Evolutionary conservation across 2,888 invertebrate genomes (phyloP).

Genomic region (Cephus rjabovi): DNA sequence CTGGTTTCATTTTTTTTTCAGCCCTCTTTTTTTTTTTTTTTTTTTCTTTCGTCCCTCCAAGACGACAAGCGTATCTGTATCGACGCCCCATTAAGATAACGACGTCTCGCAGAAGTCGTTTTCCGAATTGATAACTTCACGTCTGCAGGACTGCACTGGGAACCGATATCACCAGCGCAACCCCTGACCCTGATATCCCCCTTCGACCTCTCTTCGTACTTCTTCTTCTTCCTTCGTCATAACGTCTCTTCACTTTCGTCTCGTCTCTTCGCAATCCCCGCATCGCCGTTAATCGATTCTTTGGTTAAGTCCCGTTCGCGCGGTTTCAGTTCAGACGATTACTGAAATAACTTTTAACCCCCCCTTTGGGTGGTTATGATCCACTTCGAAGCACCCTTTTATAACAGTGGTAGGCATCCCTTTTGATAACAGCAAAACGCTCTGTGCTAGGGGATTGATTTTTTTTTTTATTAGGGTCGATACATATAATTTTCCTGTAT

Average conservation of each 20-base stretch:
- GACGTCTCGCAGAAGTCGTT: slow-evolving; percentile 17
- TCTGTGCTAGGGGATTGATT: background rate
- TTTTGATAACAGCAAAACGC: background rate
- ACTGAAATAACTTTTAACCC: background rate
- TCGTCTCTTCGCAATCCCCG: background rate
- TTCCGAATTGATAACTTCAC: slow-evolving; percentile 19
- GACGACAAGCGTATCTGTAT: slow-evolving; percentile 7
- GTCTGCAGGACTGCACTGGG: slow-evolving; percentile 10
- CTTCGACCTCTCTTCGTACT: slow-evolving; percentile 7
- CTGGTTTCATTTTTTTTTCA: background rate
- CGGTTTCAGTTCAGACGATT: background rate
- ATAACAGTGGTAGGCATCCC: background rate
- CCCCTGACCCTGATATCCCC: background rate
- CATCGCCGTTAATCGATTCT: background rate
- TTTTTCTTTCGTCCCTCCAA: background rate
- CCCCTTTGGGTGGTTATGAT: background rate
- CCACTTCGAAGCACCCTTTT: background rate
- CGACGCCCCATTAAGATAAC: slow-evolving; percentile 22
- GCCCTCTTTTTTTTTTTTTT: background rate
- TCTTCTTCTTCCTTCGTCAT: slow-evolving; percentile 1
- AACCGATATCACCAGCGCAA: background rate
- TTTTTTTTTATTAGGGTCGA: background rate
- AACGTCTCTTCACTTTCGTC: slow-evolving; percentile 14
- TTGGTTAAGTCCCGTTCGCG: background rate
- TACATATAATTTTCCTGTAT: background rate